A percentile compares a stretch with the other conserved stretches of the same genome.
These are phyloP conservation scores for Cephalopholis sonnerati DNA, from an alignment of 2,113 vertebrate genomes.

Conservation along the genomic window DNA sequence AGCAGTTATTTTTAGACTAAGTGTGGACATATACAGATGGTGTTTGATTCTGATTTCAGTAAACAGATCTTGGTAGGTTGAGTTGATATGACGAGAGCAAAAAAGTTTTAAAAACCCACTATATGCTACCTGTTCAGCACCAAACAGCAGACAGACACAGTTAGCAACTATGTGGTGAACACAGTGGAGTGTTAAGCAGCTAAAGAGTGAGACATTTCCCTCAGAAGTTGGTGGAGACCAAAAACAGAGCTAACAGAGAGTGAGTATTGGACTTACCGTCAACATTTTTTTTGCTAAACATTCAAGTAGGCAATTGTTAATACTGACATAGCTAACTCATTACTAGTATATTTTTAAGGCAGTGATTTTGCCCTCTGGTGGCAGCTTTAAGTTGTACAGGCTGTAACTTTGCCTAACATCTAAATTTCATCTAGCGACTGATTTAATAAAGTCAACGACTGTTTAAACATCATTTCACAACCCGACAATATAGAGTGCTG, in stretches of 20 bases:
- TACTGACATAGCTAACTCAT: background rate
- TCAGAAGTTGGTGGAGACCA: too few relatives aligned
- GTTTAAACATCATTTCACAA: too few relatives aligned
- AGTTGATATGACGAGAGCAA: background rate
- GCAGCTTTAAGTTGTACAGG: background rate
- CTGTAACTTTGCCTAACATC: background rate
- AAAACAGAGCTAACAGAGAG: too few relatives aligned
- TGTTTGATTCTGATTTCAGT: constrained; percentile 44
- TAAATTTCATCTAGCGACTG: background rate
- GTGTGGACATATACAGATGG: constrained; percentile 11
- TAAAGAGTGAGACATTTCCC: background rate
- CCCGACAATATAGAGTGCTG: too few relatives aligned
- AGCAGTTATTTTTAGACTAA: constrained; percentile 41
- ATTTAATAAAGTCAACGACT: background rate
- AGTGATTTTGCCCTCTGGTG: background rate
- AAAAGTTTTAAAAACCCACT: background rate
- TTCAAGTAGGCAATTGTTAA: background rate
- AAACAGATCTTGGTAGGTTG: constrained; percentile 11
- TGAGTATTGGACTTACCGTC: too few relatives aligned
- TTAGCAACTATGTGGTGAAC: background rate
- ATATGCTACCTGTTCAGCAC: background rate
- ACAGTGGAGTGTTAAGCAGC: background rate
- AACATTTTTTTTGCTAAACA: too few relatives aligned
- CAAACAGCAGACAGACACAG: background rate
- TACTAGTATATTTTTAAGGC: background rate